phyloP scores from a whole-genome alignment of 2,113 vertebrate species.

The Toxotes chatareus region DNA sequence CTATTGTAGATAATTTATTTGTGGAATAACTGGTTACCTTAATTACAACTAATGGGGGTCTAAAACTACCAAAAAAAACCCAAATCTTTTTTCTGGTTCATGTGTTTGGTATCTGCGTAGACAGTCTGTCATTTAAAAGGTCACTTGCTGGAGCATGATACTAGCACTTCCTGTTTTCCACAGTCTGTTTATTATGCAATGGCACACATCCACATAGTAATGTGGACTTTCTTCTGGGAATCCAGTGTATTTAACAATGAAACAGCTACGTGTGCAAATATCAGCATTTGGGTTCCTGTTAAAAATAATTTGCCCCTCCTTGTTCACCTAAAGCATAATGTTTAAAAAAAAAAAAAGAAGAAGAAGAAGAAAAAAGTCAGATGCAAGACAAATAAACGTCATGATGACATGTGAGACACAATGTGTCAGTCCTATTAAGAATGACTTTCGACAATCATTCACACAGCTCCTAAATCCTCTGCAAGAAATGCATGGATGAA shows the following conservation, averaged over 20 bases:
- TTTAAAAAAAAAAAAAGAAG: not conserved
- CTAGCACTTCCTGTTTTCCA: slow-evolving; percentile 3
- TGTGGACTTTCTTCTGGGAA: too few species aligned
- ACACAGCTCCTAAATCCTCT: slow-evolving; percentile 7
- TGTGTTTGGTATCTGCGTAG: not conserved
- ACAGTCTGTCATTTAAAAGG: not conserved
- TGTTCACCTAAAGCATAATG: not conserved
- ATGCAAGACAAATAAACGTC: not conserved
- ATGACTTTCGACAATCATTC: not conserved
- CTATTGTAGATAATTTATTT: not conserved
- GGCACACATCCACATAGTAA: not conserved
- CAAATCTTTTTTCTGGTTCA: not conserved
- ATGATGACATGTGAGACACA: not conserved
- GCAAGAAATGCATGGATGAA: slow-evolving; percentile 3
- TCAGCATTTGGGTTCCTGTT: not conserved
- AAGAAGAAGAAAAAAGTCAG: not conserved
- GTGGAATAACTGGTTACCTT: not conserved
- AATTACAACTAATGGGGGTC: not conserved
- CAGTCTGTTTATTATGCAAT: slow-evolving; percentile 20
- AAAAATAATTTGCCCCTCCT: not conserved
- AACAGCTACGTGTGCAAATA: not conserved
- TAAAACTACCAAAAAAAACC: not conserved
- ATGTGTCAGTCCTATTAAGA: not conserved
- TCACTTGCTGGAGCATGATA: not conserved
- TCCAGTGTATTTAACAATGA: not conserved